phyloP scores from a whole-genome alignment of 92 coral and sea anemone genomes.

The Epizoanthus fatuus region DNA sequence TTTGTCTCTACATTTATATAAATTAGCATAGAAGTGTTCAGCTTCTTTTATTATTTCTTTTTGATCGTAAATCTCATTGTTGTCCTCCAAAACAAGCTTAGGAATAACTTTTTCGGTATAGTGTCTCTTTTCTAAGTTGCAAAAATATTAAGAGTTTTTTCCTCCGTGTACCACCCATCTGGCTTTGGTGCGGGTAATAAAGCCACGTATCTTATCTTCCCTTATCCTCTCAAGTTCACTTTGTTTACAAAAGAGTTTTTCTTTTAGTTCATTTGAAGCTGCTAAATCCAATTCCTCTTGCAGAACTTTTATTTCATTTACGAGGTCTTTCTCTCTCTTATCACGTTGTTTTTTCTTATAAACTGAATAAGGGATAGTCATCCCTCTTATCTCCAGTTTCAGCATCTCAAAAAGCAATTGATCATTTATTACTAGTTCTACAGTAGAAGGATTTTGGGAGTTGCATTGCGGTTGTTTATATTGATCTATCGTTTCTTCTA shows the following conservation, averaged over 20 bases:
- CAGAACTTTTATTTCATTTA: not conserved
- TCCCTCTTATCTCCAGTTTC: conserved; percentile 39
- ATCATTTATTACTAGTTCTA: conserved; percentile 39
- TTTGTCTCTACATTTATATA: conserved; percentile 18
- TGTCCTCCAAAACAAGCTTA: conserved; percentile 29
- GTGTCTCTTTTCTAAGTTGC: conserved; percentile 29
- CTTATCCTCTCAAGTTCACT: conserved; percentile 32
- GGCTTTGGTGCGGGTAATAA: conserved; percentile 13
- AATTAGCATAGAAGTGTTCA: conserved; percentile 16
- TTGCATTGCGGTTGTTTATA: not conserved
- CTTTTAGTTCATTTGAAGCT: conserved; percentile 13
- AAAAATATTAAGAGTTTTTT: conserved; percentile 40
- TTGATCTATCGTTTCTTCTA: conserved; percentile 8
- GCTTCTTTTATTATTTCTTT: conserved; percentile 16
- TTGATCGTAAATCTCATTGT: conserved; percentile 30
- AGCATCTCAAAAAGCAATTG: conserved; percentile 40
- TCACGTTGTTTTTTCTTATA: conserved; percentile 42
- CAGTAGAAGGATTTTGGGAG: conserved; percentile 8
- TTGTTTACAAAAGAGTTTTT: conserved; percentile 2
- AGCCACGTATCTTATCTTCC: conserved; percentile 23
- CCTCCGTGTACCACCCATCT: conserved; percentile 29
- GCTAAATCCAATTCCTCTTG: not conserved
- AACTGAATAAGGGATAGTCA: conserved; percentile 46
- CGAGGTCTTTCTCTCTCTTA: conserved; percentile 30
- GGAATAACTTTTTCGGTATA: conserved; percentile 42